Evolutionary conservation across 2,113 vertebrate genomes (phyloP).

Genomic region (Passer domesticus): DNA sequence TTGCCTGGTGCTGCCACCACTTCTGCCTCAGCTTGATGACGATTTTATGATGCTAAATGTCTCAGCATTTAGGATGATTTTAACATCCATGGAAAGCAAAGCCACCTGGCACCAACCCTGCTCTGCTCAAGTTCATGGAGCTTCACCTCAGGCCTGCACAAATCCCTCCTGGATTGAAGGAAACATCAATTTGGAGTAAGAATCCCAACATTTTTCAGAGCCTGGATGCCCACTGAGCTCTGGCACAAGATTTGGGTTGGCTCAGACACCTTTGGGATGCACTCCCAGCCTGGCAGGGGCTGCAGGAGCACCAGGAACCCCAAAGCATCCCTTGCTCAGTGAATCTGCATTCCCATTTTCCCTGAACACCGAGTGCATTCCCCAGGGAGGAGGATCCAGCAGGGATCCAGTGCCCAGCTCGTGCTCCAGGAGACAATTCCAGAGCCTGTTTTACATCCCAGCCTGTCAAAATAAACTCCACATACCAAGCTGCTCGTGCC

Average conservation of each 20-base stretch:
- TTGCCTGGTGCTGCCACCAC: neutral
- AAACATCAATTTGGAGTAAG: neutral
- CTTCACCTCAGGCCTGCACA: neutral
- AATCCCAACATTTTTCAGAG: neutral
- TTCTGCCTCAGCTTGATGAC: accelerated
- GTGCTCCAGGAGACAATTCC: neutral
- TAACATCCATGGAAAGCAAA: neutral
- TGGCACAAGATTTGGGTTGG: accelerated
- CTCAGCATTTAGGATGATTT: accelerated
- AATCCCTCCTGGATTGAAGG: neutral
- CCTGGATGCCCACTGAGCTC: neutral
- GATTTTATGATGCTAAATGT: neutral
- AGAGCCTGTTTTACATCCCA: neutral
- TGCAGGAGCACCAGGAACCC: neutral
- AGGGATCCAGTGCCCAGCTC: neutral
- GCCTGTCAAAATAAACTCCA: neutral
- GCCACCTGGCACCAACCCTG: neutral
- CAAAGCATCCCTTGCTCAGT: neutral
- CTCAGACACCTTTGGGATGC: neutral
- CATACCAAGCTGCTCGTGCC: neutral
- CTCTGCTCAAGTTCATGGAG: accelerated
- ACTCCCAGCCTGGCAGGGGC: neutral
- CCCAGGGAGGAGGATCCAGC: neutral
- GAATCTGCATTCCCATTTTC: neutral
- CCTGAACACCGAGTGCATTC: accelerated